phyloP scores from a whole-genome alignment of 2,888 invertebrate genomes.

The Galeopsomyia nigrocyanea region DNA sequence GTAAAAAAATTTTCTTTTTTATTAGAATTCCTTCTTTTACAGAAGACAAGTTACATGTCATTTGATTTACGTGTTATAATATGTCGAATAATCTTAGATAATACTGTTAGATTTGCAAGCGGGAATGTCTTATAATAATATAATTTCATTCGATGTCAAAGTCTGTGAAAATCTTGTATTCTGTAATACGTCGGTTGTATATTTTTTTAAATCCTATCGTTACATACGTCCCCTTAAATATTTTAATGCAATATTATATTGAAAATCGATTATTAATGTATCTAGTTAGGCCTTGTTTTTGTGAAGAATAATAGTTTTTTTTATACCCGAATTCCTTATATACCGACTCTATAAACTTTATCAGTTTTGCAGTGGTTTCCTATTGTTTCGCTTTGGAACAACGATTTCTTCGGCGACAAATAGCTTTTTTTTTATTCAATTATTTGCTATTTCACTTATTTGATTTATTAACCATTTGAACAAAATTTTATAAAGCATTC shows the following conservation, averaged over 20 bases:
- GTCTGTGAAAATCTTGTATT: conserved; percentile 27
- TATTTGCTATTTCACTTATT: conserved; percentile 8
- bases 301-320: conserved; percentile 31
- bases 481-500: conserved; percentile 10
- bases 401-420: conserved; percentile 20
- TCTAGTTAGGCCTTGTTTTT: conserved; percentile 46
- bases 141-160: conserved; percentile 44
- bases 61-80: conserved; percentile 20
- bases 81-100: conserved; percentile 44
- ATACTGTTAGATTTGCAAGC: conserved; percentile 45
- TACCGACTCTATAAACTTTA: not conserved
- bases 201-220: conserved; percentile 6
- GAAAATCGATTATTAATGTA: conserved; percentile 33
- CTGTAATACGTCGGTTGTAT: conserved; percentile 5
- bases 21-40: conserved; percentile 46
- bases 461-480: conserved; percentile 30
- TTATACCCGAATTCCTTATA: conserved; percentile 23
- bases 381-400: conserved; percentile 8
- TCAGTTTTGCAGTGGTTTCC: conserved; percentile 10
- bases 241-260: conserved; percentile 14
- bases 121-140: conserved; percentile 18
- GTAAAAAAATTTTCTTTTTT: conserved; percentile 50
- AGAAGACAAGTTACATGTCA: conserved; percentile 38
- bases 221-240: conserved; percentile 1
- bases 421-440: not conserved